A percentile compares a stretch with the other conserved stretches of the same genome.
These are phyloP conservation scores for Cepphus grylle DNA, from an alignment of 2,113 vertebrate genomes.

Conservation along the genomic window DNA sequence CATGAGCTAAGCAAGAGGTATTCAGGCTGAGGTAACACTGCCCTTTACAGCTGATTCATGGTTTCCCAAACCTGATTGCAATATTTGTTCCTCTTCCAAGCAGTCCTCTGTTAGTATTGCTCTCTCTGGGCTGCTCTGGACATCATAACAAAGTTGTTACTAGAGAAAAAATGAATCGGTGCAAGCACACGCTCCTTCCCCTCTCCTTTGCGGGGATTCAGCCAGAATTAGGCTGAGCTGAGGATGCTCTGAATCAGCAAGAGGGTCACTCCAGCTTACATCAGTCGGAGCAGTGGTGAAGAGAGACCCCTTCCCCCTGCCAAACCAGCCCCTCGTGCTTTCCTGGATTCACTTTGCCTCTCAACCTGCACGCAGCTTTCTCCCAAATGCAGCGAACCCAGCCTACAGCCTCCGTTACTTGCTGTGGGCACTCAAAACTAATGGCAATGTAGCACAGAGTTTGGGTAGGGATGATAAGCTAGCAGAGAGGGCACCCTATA, in stretches of 20 bases:
- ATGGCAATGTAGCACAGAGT: neutral
- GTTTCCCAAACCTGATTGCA: constrained; percentile 3
- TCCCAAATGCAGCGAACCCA: rapidly evolving
- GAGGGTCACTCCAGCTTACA: neutral
- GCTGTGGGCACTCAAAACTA: neutral
- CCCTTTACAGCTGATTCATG: constrained; percentile 49
- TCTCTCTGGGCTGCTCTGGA: constrained; percentile 5
- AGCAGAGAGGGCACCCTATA: rapidly evolving
- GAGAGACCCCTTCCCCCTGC: neutral
- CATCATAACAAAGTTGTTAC: constrained; percentile 27
- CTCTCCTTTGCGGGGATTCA: neutral
- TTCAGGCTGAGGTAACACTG: constrained; percentile 7
- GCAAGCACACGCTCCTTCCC: neutral
- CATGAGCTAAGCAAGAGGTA: constrained; percentile 13
- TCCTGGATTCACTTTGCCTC: neutral
- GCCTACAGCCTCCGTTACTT: neutral
- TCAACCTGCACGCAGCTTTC: neutral
- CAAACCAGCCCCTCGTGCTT: neutral
- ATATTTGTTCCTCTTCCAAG: constrained; percentile 30
- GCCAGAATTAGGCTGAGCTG: neutral
- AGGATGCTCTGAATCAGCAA: neutral
- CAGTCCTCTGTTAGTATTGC: neutral
- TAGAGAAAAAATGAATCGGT: neutral
- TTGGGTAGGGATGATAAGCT: neutral
- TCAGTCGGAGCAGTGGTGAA: neutral